phyloP scores from a whole-genome alignment of 1,140 invertebrate species.

The Drosophila suzukii region DNA sequence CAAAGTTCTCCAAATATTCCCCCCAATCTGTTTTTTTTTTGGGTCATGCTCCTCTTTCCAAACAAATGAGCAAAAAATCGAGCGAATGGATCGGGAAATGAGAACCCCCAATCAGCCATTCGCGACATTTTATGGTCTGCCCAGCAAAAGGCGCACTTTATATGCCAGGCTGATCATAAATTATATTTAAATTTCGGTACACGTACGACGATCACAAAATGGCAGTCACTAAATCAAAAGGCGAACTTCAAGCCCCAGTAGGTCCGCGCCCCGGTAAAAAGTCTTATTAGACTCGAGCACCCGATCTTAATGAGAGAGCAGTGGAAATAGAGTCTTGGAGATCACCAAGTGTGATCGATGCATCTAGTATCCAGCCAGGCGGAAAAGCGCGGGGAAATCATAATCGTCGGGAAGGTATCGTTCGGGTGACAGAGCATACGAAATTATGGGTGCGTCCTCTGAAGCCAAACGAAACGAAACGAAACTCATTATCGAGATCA shows the following conservation, averaged over 20 bases:
- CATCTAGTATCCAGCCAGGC: slow-evolving; percentile 21
- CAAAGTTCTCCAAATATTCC: slow-evolving; percentile 23
- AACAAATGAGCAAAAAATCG: slow-evolving; percentile 59
- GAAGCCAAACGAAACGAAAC: slow-evolving; percentile 35
- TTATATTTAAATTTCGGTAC: slow-evolving; percentile 80
- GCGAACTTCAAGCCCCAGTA: slow-evolving; percentile 49
- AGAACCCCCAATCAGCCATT: slow-evolving; percentile 65
- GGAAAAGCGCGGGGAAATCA: slow-evolving; percentile 51
- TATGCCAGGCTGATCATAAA: slow-evolving; percentile 71
- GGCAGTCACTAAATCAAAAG: slow-evolving; percentile 80
- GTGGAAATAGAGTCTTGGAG: slow-evolving; percentile 48
- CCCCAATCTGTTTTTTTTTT: slow-evolving; percentile 46
- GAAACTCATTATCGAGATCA: slow-evolving; percentile 84
- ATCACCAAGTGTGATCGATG: slow-evolving; percentile 54
- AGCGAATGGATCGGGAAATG: slow-evolving; percentile 24
- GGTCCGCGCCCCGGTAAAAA: slow-evolving; percentile 33
- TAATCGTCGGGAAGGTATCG: slow-evolving; percentile 32
- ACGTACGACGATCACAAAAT: slow-evolving; percentile 69
- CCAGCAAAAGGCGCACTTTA: slow-evolving; percentile 34
- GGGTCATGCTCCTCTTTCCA: slow-evolving; percentile 63
- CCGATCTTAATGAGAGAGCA: slow-evolving; percentile 73
- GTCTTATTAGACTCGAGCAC: slow-evolving; percentile 67
- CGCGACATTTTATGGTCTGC: slow-evolving; percentile 74
- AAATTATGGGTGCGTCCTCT: slow-evolving; percentile 75
- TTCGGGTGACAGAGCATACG: slow-evolving; percentile 50